Percentiles rank a stretch among this genome's conserved stretches.
These are phyloP conservation scores for Horisme vitalbata DNA, from an alignment of 2,888 invertebrate species.

Conservation along the genomic window DNA sequence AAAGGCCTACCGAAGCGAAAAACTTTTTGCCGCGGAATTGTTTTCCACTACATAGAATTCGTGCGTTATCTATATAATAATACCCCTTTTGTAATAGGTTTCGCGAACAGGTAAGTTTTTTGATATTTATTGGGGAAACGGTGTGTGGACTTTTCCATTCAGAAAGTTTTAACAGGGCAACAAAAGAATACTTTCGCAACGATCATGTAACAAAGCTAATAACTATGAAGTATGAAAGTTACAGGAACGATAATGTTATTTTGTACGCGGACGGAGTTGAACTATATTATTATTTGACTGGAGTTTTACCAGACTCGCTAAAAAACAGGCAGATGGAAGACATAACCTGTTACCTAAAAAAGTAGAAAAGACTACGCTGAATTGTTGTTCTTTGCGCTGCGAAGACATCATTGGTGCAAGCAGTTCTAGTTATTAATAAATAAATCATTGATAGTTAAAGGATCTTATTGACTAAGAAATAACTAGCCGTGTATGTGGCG, in stretches of 20 bases:
- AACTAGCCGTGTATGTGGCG: background rate
- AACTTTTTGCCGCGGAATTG: constrained; percentile 63
- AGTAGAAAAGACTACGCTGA: too few relatives aligned
- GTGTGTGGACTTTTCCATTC: constrained; percentile 32
- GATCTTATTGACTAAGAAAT: too few relatives aligned
- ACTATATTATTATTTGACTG: too few relatives aligned
- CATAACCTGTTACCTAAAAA: too few relatives aligned
- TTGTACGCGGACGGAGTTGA: too few relatives aligned
- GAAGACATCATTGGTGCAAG: too few relatives aligned
- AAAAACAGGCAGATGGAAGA: too few relatives aligned
- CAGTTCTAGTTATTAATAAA: too few relatives aligned
- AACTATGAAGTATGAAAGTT: constrained; percentile 3
- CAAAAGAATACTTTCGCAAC: constrained; percentile 16
- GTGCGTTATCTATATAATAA: constrained; percentile 45
- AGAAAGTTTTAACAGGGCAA: constrained; percentile 17
- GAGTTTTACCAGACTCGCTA: too few relatives aligned
- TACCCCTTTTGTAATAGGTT: constrained; percentile 42
- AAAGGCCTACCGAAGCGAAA: constrained; percentile 62
- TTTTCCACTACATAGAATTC: constrained; percentile 58
- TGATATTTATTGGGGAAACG: constrained; percentile 34
- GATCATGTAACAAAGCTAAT: constrained; percentile 4
- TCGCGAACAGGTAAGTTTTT: constrained; percentile 36
- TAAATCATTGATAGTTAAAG: too few relatives aligned
- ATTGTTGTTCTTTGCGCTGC: too few relatives aligned
- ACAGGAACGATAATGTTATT: background rate